These are phyloP conservation scores for Latrodectus geometricus DNA, from an alignment of 1,140 invertebrate genomes.

Conservation along the genomic window DNA sequence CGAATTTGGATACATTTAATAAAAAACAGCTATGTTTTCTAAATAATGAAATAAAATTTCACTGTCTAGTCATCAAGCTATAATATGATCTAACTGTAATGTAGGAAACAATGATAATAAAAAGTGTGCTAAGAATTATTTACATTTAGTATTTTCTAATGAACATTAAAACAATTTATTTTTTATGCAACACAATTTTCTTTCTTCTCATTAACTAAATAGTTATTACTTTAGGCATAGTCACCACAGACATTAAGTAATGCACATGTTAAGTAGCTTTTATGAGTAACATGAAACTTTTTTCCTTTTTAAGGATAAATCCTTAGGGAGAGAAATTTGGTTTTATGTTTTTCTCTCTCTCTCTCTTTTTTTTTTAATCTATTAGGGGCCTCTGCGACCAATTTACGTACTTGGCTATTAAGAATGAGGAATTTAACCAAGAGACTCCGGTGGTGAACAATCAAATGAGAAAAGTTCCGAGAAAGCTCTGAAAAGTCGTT, in stretches of 20 bases:
- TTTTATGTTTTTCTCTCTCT: not conserved
- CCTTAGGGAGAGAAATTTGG: not conserved
- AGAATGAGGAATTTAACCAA: not conserved
- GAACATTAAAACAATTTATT: too few relatives aligned
- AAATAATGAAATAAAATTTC: too few relatives aligned
- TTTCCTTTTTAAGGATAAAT: not conserved
- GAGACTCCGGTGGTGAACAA: conserved; percentile 7
- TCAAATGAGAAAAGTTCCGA: conserved; percentile 12
- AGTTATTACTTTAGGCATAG: not conserved
- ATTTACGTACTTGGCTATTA: conserved; percentile 15
- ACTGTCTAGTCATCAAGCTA: too few relatives aligned
- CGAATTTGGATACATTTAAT: too few relatives aligned
- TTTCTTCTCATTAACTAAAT: not conserved
- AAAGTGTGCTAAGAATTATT: too few relatives aligned
- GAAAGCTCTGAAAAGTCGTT: conserved; percentile 11
- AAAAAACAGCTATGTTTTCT: too few relatives aligned
- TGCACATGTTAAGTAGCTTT: not conserved
- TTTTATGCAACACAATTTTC: too few relatives aligned
- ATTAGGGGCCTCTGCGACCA: conserved; percentile 4
- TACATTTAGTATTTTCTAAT: too few relatives aligned
- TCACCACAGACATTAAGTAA: not conserved
- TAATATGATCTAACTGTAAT: too few relatives aligned
- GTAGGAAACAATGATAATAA: too few relatives aligned
- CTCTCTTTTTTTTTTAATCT: conserved; percentile 3
- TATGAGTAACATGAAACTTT: not conserved